A percentile compares a stretch with the other conserved stretches of the same genome.
phyloP scores from a whole-genome alignment of 2,113 vertebrate genomes.

The Progne subis region DNA sequence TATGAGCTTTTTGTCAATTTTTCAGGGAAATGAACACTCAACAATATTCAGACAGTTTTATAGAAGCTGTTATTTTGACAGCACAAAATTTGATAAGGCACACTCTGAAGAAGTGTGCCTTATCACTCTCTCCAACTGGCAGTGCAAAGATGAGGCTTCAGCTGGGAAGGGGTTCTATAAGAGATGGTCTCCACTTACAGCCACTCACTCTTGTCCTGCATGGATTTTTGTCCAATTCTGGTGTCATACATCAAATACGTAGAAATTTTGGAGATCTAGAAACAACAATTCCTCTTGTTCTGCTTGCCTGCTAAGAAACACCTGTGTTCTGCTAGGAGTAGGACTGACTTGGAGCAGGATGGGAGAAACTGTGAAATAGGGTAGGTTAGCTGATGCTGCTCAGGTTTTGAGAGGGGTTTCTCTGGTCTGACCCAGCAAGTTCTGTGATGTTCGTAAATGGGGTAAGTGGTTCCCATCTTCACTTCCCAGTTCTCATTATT shows the following conservation, averaged over 20 bases:
- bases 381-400: neutral
- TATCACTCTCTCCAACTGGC: neutral
- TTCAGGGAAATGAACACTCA: neutral
- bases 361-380: neutral
- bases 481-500: neutral
- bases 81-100: neutral
- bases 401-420: neutral
- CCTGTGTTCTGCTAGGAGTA: neutral
- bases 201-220: neutral
- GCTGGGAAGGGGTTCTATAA: neutral
- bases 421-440: neutral
- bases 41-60: constrained; percentile 9
- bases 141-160: neutral
- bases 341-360: neutral
- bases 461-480: neutral
- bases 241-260: neutral
- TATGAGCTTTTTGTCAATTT: constrained; percentile 4
- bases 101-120: neutral
- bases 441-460: neutral
- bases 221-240: neutral
- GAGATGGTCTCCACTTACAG: neutral
- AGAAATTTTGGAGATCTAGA: neutral
- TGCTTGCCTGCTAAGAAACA: neutral
- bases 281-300: neutral
- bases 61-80: constrained; percentile 59